phyloP scores from a whole-genome alignment of 2,797 vertebrate genomes.

The Cuculus canorus region DNA sequence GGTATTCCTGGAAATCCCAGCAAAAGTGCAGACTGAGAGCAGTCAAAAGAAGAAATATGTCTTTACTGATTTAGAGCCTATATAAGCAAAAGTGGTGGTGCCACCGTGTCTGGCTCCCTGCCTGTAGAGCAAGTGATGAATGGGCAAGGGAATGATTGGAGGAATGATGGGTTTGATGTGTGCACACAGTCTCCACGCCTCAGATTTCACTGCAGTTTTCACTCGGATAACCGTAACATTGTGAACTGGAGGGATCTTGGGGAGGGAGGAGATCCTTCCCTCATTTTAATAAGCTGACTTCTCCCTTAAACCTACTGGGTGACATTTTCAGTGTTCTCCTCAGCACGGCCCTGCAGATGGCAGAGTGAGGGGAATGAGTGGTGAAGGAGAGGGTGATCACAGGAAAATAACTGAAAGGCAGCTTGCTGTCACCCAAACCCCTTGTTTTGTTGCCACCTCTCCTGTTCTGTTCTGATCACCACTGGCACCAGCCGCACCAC shows the following conservation, averaged over 20 bases:
- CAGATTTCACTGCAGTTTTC: slow-evolving; percentile 51
- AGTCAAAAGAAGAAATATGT: slow-evolving; percentile 52
- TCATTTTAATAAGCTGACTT: slow-evolving; percentile 32
- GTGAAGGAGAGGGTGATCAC: background rate
- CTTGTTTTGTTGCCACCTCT: background rate
- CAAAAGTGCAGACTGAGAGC: slow-evolving; percentile 20
- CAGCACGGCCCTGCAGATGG: fast-evolving
- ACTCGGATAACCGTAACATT: slow-evolving; percentile 7
- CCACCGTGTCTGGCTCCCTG: slow-evolving; percentile 73
- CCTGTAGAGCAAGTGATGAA: slow-evolving; percentile 66
- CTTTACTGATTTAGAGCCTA: slow-evolving; percentile 65
- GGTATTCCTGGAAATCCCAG: slow-evolving; percentile 61
- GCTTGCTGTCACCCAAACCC: background rate
- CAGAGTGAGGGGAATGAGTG: background rate
- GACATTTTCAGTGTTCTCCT: background rate
- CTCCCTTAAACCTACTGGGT: slow-evolving; percentile 35
- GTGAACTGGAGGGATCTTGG: background rate
- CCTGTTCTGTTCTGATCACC: background rate
- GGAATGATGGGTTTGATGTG: slow-evolving; percentile 62
- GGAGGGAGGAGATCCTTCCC: background rate
- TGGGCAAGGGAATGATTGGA: slow-evolving; percentile 55
- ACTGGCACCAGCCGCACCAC: background rate
- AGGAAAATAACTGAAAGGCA: background rate
- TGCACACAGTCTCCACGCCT: slow-evolving; percentile 44
- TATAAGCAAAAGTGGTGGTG: slow-evolving; percentile 74